A percentile compares a stretch with the other conserved stretches of the same genome.
These are phyloP conservation scores for Mus caroli DNA, from an alignment of 2,797 vertebrate species.

Conservation along the genomic window DNA sequence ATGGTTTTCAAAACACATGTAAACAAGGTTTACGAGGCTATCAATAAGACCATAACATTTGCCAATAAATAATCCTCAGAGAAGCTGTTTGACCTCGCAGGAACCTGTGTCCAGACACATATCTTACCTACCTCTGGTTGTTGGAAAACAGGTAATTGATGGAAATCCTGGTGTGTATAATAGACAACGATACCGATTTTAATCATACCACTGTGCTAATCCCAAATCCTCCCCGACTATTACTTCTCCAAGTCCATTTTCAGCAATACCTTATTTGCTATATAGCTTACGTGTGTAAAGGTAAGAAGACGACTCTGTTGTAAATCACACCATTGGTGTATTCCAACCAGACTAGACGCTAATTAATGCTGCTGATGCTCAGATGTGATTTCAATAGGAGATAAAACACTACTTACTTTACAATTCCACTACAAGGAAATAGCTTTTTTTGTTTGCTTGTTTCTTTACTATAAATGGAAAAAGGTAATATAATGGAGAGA, in stretches of 20 bases:
- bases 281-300: slow-evolving; percentile 17
- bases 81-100: no score
- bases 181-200: slow-evolving; percentile 12
- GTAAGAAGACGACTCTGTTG: slow-evolving; percentile 56
- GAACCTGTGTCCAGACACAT: background rate
- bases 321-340: slow-evolving; percentile 58
- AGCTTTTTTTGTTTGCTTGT: background rate
- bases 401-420: slow-evolving; percentile 52
- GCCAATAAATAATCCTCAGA: background rate
- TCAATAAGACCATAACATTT: background rate
- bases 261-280: slow-evolving; percentile 14
- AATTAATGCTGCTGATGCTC: slow-evolving; percentile 47
- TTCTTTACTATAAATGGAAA: background rate
- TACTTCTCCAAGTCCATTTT: slow-evolving; percentile 37
- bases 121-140: background rate
- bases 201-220: slow-evolving; percentile 14
- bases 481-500: slow-evolving; percentile 35
- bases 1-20: background rate
- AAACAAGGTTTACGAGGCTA: slow-evolving; percentile 1
- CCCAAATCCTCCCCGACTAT: slow-evolving; percentile 6
- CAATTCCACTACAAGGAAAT: background rate
- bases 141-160: background rate
- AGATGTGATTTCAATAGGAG: slow-evolving; percentile 30
- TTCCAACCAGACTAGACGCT: slow-evolving; percentile 48
- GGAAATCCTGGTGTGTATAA: background rate